Evolutionary conservation across 1,140 invertebrate genomes (phyloP), one percentile per base, ranked within the genome.

Genomic region (Drosophila bifasciata): DNA sequence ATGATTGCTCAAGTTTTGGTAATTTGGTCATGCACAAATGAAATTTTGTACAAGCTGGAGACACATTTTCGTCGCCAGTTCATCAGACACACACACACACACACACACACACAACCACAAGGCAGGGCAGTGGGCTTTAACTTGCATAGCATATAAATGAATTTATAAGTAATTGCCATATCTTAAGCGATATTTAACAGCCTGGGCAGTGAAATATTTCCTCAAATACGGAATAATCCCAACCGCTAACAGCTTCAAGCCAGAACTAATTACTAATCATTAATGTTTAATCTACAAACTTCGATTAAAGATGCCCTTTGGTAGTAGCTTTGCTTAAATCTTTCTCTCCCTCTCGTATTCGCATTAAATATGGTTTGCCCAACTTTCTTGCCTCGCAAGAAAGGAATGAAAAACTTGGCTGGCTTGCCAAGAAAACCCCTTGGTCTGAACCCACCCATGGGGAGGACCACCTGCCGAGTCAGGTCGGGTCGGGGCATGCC

Each of bases 1-100:
- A 81, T 86, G 73, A 77, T 86, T 77, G 73, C 61, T 56, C 56
- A 67, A 75, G 76, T 63, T 57, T 61, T 64, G 56, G 73, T 50
- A 80, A 85, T 77, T 74, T 74, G 41, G 59, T 53, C 45, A 69
- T 69, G 76, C 59, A 79, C 46, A 62, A 51, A 64, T 62, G 40
- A 76, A 62, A 85, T 72, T 85, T 72, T 39, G 23, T 36, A 61
- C 28, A 50, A 39, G 21, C 28, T 23, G 9, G 19, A 32, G 61
- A 48, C 23, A 32, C 59, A 46, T 69, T 46, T 55, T 40, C 56
- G 36, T 44, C 58, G 41, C 36, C 32, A 64, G 39, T 53, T 43
- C 9, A 49, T 50, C 13, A 21, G n/a, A 32, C 39, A 56, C 7
- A 15, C 17, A 57, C 25, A 46, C 52, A 19, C 60, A 59, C n/a